phyloP scores from a whole-genome alignment of 2,888 invertebrate species.

The Drosophila quinaria region DNA sequence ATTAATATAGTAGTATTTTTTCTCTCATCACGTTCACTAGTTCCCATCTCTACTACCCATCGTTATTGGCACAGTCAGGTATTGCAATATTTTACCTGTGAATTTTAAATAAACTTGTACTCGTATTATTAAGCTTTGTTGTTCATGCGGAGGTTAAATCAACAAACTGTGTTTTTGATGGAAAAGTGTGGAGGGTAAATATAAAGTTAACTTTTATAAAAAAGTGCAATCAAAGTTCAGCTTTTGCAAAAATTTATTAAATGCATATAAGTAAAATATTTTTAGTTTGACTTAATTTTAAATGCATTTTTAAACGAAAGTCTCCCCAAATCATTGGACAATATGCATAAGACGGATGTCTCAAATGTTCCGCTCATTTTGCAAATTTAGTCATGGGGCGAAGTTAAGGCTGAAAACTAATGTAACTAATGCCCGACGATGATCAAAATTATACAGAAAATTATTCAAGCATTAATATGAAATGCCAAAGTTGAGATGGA shows the following conservation, averaged over 20 bases:
- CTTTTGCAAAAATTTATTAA: conserved; percentile 1
- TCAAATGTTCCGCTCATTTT: conserved; percentile 47
- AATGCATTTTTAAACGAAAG: background rate
- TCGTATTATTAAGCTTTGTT: conserved; percentile 49
- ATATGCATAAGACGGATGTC: conserved; percentile 22
- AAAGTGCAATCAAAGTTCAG: background rate
- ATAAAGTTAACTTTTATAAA: background rate
- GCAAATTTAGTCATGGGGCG: conserved; percentile 30
- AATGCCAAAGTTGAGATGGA: conserved; percentile 78
- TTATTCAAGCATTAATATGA: conserved; percentile 78
- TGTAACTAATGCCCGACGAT: conserved; percentile 63
- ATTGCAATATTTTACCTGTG: conserved; percentile 67
- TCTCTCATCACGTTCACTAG: conserved; percentile 1
- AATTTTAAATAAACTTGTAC: conserved; percentile 65
- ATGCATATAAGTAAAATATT: background rate
- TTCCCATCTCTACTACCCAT: conserved; percentile 23
- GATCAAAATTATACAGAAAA: conserved; percentile 67
- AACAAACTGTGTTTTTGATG: conserved; percentile 5
- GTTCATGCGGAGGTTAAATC: conserved; percentile 58
- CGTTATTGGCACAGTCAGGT: conserved; percentile 32
- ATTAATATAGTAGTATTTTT: background rate
- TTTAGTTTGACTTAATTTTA: background rate
- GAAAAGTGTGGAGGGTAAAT: background rate
- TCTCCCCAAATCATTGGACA: background rate
- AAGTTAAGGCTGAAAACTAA: conserved; percentile 58